Base-by-base conservation (phyloP, 2,888 invertebrate genomes). In the Syritta pipiens region DNA sequence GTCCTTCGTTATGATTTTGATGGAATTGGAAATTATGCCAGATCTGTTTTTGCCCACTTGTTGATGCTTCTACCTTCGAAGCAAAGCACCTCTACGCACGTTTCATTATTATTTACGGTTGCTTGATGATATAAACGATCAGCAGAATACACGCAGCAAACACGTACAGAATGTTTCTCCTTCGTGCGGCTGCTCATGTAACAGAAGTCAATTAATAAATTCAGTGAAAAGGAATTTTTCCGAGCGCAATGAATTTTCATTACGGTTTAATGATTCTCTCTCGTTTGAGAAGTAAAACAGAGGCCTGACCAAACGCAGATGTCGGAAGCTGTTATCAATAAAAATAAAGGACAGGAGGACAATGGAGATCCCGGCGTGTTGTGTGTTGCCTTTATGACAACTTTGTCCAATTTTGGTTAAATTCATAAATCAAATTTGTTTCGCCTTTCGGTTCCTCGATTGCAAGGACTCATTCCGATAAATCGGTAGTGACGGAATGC, bases 361-460 rank as follows among this genome's bases (percentile, higher is more conserved):
- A n/a, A 53, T 12, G 14, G 17, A 14, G 46, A 55, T 57, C 32
- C 22, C 24, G 10, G 6, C 35, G 60, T 46, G 10, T 51, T 59
- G 17, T 30, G 22, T 44, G 46, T 35, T 26, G 49, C 30, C 10
- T 65, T 83, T 83, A 82, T 82, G 83, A 83, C 83, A 82, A 82
- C 82, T 83, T 82, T 83, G 82, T 82, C 82, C 83, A 82, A 84
- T 81, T 84, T 84, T 82, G 83, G 83, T 81, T 72, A 83, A 83
- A 83, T 83, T 82, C 83, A 84, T 83, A 84, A 83, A 84, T 84
- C 82, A 83, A 72, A 79, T 69, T 76, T 82, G 82, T 82, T 77
- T 68, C 60, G 44, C 3, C 67, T 67, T 26, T 49, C 63, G 37
- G 65, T 37, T 46, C 55, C 62, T 55, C 42, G 49, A 19, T 28